phyloP scores from a whole-genome alignment of 2,113 vertebrate species.

The Rhinolophus sinicus region DNA sequence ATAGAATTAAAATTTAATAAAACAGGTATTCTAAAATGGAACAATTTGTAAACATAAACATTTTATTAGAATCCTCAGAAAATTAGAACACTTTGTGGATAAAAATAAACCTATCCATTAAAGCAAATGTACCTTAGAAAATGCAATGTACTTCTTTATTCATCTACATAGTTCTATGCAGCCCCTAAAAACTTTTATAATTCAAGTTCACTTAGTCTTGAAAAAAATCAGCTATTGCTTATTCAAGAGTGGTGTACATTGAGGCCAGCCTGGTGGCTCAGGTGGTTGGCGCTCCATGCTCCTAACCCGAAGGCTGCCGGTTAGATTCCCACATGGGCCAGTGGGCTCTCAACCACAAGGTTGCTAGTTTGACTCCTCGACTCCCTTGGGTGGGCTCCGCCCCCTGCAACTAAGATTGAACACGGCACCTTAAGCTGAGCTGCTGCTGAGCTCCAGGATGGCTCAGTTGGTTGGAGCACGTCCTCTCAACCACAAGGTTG shows the following conservation, averaged over 20 bases:
- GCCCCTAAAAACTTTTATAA: not conserved
- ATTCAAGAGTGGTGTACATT: not conserved
- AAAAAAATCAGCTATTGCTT: not conserved
- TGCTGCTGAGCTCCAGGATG: no score
- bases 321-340: no score
- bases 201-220: slow-evolving; percentile 10
- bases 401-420: no score
- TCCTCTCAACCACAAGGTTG: no score
- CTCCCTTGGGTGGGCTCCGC: no score
- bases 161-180: not conserved
- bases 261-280: no score
- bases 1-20: slow-evolving; percentile 10
- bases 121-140: not conserved
- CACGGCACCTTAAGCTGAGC: no score
- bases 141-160: not conserved
- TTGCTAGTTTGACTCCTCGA: no score
- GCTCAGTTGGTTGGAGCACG: no score
- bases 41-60: not conserved
- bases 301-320: no score
- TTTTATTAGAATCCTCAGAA: slow-evolving; percentile 18
- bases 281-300: no score
- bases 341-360: no score
- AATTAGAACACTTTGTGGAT: not conserved
- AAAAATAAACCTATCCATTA: not conserved
- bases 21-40: not conserved